Evolutionary conservation across 1,140 invertebrate genomes (phyloP).

Genomic region (Brachystomella parvula): DNA sequence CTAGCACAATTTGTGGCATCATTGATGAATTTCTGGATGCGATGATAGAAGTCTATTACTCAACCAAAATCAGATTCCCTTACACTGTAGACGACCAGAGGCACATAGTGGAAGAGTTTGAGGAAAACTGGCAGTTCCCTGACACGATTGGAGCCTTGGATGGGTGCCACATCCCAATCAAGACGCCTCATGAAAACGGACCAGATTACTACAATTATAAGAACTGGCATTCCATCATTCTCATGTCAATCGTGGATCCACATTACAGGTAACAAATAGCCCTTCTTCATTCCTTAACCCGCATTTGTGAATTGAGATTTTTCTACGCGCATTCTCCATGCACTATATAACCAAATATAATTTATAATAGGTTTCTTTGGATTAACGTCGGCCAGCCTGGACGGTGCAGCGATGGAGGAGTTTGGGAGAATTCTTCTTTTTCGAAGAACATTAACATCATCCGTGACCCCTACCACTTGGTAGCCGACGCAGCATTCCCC

Average conservation of each 20-base stretch:
- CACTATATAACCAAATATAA: no score
- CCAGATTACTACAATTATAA: conserved; percentile 49
- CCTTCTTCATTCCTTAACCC: not conserved
- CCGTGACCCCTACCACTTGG: conserved; percentile 1
- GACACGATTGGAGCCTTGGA: conserved; percentile 46
- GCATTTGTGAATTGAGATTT: not conserved
- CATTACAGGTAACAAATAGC: conserved; percentile 41
- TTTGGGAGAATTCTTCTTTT: not conserved
- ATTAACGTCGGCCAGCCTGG: conserved; percentile 8
- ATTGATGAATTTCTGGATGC: not conserved
- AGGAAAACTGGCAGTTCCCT: conserved; percentile 46
- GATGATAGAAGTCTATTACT: no score
- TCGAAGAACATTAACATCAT: not conserved
- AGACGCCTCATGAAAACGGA: conserved; percentile 40
- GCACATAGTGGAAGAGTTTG: conserved; percentile 40
- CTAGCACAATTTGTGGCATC: not conserved
- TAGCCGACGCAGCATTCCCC: conserved; percentile 8
- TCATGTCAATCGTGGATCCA: conserved; percentile 42
- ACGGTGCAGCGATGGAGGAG: not conserved
- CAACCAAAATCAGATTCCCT: not conserved
- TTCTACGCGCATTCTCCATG: no score
- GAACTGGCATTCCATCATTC: conserved; percentile 43
- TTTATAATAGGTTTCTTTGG: conserved; percentile 8
- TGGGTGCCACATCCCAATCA: conserved; percentile 45
- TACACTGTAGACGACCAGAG: not conserved